Evolutionary conservation across 2,888 invertebrate genomes (phyloP).

Genomic region (Argynnis bischoffii): DNA sequence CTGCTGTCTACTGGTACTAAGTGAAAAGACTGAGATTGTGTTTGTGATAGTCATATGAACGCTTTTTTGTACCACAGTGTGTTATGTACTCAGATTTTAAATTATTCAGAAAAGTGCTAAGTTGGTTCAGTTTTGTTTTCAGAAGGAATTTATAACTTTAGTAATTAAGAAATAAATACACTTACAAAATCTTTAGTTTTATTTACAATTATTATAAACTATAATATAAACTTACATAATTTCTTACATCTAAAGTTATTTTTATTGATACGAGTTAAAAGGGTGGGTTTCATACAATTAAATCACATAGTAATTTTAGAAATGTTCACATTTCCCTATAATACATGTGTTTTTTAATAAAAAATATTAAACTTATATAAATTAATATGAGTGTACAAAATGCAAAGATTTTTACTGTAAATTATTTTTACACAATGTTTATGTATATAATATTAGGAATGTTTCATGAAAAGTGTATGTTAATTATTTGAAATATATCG

Average conservation of each 20-base stretch:
- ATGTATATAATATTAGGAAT: too few species aligned
- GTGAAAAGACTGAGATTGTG: constrained; percentile 60
- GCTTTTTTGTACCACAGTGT: constrained; percentile 36
- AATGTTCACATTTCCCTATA: background rate
- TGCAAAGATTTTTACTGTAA: too few species aligned
- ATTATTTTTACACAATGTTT: too few species aligned
- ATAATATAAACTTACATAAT: constrained; percentile 48
- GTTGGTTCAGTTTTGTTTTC: constrained; percentile 47
- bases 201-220: constrained; percentile 66
- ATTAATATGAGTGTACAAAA: too few species aligned
- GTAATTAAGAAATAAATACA: constrained; percentile 61
- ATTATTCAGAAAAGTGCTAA: constrained; percentile 44
- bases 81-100: constrained; percentile 41
- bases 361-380: too few species aligned
- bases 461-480: too few species aligned
- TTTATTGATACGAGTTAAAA: constrained; percentile 43
- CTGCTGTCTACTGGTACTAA: constrained; percentile 96
- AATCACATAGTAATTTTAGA: background rate
- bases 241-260: constrained; percentile 48
- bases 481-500: too few species aligned
- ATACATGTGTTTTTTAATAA: too few species aligned
- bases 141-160: constrained; percentile 66
- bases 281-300: constrained; percentile 65
- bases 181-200: constrained; percentile 63
- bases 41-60: constrained; percentile 33